phyloP scores from a whole-genome alignment of 2,113 vertebrate species.

The Gasterosteus nipponicus region DNA sequence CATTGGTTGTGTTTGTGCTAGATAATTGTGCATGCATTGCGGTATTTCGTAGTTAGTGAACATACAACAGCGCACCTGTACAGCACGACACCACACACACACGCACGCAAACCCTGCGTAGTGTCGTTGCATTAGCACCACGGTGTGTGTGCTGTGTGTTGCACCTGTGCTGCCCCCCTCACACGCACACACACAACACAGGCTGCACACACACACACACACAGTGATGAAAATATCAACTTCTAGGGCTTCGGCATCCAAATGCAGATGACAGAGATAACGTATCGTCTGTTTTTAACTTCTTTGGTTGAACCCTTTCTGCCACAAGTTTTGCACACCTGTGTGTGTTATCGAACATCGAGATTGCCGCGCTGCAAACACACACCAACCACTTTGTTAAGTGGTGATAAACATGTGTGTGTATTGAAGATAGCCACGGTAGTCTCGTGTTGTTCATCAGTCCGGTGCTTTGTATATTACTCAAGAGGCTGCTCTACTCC shows the following conservation, averaged over 20 bases:
- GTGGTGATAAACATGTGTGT: conserved; percentile 30
- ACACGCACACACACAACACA: conserved; percentile 10
- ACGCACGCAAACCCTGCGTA: conserved; percentile 26
- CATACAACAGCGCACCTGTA: conserved; percentile 73
- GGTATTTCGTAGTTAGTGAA: conserved; percentile 61
- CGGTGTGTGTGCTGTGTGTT: conserved; percentile 21
- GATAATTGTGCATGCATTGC: conserved; percentile 74
- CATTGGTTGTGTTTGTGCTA: conserved; percentile 70
- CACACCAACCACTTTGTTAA: conserved; percentile 21
- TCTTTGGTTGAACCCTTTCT: conserved; percentile 65
- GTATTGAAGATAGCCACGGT: neutral
- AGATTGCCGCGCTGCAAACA: conserved; percentile 15
- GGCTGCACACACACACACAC: conserved; percentile 12
- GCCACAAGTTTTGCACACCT: conserved; percentile 71
- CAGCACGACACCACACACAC: conserved; percentile 25
- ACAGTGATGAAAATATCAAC: conserved; percentile 32
- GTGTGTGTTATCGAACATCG: conserved; percentile 41
- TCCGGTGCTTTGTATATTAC: conserved; percentile 24
- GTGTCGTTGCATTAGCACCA: conserved; percentile 53
- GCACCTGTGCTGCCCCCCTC: conserved; percentile 63
- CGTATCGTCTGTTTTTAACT: conserved; percentile 66
- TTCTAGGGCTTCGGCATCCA: conserved; percentile 49
- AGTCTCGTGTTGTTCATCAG: conserved; percentile 10
- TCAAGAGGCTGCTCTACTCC: neutral
- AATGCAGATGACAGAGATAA: conserved; percentile 71